Evolutionary conservation across 2,113 vertebrate species (phyloP).

Genomic region (Athene cunicularia): DNA sequence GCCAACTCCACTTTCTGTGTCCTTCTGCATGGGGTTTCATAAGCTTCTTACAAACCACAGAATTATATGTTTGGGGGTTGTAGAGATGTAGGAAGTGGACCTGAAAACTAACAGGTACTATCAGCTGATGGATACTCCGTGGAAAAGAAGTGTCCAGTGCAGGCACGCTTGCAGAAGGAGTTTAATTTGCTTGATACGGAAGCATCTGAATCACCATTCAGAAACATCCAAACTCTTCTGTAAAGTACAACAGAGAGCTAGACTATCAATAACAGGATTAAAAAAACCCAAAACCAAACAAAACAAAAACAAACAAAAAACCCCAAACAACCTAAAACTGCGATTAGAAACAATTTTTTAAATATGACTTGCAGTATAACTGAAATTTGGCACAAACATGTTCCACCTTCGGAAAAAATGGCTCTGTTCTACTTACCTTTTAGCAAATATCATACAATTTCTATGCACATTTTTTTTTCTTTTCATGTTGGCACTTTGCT

Average conservation of each 20-base stretch:
- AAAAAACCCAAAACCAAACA: too few species aligned
- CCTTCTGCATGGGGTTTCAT: not conserved
- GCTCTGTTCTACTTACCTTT: not conserved
- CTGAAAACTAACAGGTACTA: not conserved
- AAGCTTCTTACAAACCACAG: not conserved
- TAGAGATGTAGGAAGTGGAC: not conserved
- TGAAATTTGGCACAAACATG: not conserved
- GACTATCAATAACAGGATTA: not conserved
- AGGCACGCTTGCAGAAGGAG: accelerated
- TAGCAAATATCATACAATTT: not conserved
- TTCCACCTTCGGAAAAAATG: not conserved
- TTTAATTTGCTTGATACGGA: not conserved
- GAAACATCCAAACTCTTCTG: not conserved
- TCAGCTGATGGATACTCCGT: accelerated
- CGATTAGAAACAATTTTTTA: not conserved
- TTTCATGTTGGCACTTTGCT: not conserved
- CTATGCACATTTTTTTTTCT: not conserved
- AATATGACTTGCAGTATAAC: not conserved
- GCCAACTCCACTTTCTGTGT: not conserved
- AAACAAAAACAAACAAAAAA: not conserved
- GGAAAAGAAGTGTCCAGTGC: not conserved
- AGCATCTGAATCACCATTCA: not conserved
- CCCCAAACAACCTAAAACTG: not conserved
- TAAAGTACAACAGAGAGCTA: not conserved
- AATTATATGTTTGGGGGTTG: not conserved